Evolutionary conservation across 2,888 invertebrate species (phyloP).

Genomic region (Hoplodrina blanda): DNA sequence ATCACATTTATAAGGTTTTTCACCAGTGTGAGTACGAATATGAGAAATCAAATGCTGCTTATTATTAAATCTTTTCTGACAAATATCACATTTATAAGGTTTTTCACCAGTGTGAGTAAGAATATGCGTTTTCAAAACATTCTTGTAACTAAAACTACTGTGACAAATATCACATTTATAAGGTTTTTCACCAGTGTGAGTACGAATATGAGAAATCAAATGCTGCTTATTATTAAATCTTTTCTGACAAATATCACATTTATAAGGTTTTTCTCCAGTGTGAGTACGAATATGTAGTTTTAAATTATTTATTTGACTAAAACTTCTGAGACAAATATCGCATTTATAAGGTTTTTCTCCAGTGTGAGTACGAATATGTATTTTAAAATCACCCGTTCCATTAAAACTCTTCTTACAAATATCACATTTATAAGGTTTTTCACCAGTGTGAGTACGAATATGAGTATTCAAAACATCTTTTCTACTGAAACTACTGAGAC

Average conservation of each 20-base stretch:
- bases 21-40: too few relatives aligned
- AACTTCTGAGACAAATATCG: conserved; percentile 10
- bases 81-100: background rate
- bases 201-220: conserved; percentile 20
- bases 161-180: conserved; percentile 17
- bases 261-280: conserved; percentile 26
- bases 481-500: background rate
- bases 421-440: conserved; percentile 32
- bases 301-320: background rate
- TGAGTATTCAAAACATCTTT: background rate
- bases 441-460: conserved; percentile 16
- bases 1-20: too few relatives aligned
- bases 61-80: background rate
- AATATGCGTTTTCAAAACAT: background rate
- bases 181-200: conserved; percentile 41
- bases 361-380: conserved; percentile 17
- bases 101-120: background rate
- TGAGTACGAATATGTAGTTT: conserved; percentile 11
- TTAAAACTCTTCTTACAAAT: conserved; percentile 19
- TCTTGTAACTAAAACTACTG: background rate
- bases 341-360: conserved; percentile 24
- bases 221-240: conserved; percentile 3
- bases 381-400: background rate
- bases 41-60: background rate
- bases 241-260: conserved; percentile 9